Conservation (phyloP, 2,888 invertebrate genomes). For the Steromphala cineraria region DNA sequence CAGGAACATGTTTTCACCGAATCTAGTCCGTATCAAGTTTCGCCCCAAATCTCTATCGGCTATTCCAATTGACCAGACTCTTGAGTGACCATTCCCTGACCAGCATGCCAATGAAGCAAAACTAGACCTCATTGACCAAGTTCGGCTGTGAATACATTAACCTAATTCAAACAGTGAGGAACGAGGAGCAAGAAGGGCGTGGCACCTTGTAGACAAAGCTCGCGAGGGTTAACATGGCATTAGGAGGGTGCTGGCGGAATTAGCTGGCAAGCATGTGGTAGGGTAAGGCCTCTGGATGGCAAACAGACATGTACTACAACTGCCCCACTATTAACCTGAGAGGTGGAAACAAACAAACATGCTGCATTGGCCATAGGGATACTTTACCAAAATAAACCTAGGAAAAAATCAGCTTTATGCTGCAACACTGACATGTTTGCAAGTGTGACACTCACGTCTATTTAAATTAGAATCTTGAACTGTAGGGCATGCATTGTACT, state of each 20-base stretch:
- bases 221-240: too few relatives aligned
- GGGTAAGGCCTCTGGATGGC: neutral
- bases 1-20: too few relatives aligned
- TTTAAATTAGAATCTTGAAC: too few relatives aligned
- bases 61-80: too few relatives aligned
- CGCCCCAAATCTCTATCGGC: too few relatives aligned
- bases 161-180: neutral
- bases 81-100: neutral
- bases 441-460: too few relatives aligned
- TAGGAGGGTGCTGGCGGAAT: too few relatives aligned
- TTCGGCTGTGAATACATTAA: neutral
- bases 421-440: too few relatives aligned
- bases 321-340: neutral
- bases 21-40: too few relatives aligned
- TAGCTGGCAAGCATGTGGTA: neutral
- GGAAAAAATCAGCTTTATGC: too few relatives aligned
- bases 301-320: neutral
- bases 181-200: neutral
- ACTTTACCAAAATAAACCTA: neutral
- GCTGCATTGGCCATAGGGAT: neutral
- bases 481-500: too few relatives aligned
- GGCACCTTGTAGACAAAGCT: too few relatives aligned
- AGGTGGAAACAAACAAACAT: neutral
- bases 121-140: neutral
- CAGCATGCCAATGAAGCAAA: neutral